Percentiles rank a stretch among this genome's conserved stretches.
Evolutionary conservation across 2,888 invertebrate species (phyloP).

Genomic region (Nemotelus nigrinus): DNA sequence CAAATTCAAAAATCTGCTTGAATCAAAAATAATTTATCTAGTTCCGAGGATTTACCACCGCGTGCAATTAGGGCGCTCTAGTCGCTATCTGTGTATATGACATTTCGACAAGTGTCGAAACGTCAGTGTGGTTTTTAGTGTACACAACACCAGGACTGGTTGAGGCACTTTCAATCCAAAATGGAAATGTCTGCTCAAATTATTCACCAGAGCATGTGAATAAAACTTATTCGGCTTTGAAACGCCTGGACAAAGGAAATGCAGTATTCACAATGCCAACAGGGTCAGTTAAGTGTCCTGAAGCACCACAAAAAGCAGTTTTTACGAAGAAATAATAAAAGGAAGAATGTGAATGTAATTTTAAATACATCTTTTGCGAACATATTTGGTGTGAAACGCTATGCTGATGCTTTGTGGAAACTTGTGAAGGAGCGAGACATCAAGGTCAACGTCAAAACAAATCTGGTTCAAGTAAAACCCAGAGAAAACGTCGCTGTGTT

Average conservation of each 20-base stretch:
- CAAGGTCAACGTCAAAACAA: slow-evolving; percentile 77
- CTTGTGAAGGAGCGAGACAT: slow-evolving; percentile 80
- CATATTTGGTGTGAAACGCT: slow-evolving; percentile 94
- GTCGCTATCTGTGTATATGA: too few relatives aligned
- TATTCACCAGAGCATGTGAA: slow-evolving; percentile 83
- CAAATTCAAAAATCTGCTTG: too few relatives aligned
- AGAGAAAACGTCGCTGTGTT: slow-evolving; percentile 83
- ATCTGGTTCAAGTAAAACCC: slow-evolving; percentile 79
- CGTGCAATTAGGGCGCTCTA: too few relatives aligned
- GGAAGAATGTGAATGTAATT: slow-evolving; percentile 78
- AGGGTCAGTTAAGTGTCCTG: slow-evolving; percentile 94
- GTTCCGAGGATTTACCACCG: too few relatives aligned
- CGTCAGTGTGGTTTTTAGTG: too few relatives aligned
- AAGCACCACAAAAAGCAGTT: slow-evolving; percentile 97
- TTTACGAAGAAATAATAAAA: slow-evolving; percentile 81
- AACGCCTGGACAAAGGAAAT: slow-evolving; percentile 78
- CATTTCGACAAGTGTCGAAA: too few relatives aligned
- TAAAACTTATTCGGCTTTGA: slow-evolving; percentile 78
- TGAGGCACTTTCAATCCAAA: slow-evolving; percentile 76
- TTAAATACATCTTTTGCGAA: slow-evolving; percentile 89
- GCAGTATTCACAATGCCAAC: slow-evolving; percentile 94
- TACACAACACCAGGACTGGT: slow-evolving; percentile 88
- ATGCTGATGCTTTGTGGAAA: slow-evolving; percentile 85
- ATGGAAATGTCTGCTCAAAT: slow-evolving; percentile 86
- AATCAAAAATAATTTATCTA: too few relatives aligned